Percentiles rank a stretch among this genome's conserved stretches.
Evolutionary conservation across 2,113 vertebrate genomes (phyloP).

Genomic region (Agelaius tricolor): DNA sequence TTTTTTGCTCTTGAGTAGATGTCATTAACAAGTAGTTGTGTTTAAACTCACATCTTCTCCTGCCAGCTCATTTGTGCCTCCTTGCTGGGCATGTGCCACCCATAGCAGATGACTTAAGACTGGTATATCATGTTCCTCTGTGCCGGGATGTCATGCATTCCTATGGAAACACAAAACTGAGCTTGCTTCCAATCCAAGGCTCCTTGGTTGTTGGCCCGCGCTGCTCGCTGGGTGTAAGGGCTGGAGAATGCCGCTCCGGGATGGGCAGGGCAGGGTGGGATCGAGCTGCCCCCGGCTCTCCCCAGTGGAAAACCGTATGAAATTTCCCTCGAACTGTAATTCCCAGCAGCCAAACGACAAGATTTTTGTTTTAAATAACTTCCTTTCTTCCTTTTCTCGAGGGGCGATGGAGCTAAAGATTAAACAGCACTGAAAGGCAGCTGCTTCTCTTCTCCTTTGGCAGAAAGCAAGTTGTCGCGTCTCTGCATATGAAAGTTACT

Average conservation of each 20-base stretch:
- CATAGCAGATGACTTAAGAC: background rate
- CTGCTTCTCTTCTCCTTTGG: slow-evolving; percentile 56
- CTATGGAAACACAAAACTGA: background rate
- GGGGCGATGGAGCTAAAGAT: slow-evolving; percentile 24
- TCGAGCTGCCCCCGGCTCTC: background rate
- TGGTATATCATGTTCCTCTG: background rate
- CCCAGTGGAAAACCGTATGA: background rate
- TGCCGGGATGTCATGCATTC: background rate
- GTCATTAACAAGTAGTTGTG: background rate
- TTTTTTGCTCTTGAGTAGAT: background rate
- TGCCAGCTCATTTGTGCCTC: background rate
- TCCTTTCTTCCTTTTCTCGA: slow-evolving; percentile 50
- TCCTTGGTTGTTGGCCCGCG: background rate
- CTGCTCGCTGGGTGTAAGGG: background rate
- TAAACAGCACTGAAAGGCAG: slow-evolving; percentile 57
- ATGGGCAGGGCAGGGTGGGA: background rate
- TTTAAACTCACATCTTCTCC: background rate
- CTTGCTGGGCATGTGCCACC: background rate
- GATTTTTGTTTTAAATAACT: background rate
- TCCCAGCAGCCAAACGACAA: slow-evolving; percentile 25
- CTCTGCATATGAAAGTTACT: background rate
- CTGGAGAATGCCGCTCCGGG: background rate
- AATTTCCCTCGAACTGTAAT: background rate
- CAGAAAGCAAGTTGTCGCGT: background rate
- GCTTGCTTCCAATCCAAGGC: background rate